Evolutionary conservation across 2,888 invertebrate species (phyloP).

Genomic region (Epinotia nisella): DNA sequence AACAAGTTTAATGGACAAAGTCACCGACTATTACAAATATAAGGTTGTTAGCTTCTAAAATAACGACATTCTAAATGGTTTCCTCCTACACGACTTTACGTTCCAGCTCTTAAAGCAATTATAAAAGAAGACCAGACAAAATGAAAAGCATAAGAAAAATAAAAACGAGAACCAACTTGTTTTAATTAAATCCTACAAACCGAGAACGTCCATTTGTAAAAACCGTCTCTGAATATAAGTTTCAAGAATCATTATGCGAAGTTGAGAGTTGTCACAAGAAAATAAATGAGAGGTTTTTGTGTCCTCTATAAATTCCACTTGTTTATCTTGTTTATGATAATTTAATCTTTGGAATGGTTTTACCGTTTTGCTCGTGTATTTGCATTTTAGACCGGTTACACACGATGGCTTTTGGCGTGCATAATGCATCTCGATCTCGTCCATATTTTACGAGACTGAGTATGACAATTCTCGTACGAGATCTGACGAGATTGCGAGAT

Average conservation of each 20-base stretch:
- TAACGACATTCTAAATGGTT: background rate
- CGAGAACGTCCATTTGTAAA: conserved; percentile 17
- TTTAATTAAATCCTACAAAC: conserved; percentile 32
- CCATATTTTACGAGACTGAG: too few relatives aligned
- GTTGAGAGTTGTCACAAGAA: background rate
- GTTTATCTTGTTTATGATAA: conserved; percentile 5
- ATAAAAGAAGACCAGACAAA: conserved; percentile 14
- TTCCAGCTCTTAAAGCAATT: conserved; percentile 12
- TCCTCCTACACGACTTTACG: background rate
- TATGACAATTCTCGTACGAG: too few relatives aligned
- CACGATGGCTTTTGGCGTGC: too few relatives aligned
- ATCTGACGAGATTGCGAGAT: too few relatives aligned
- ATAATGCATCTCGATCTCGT: too few relatives aligned
- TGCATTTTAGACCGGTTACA: background rate
- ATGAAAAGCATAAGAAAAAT: background rate
- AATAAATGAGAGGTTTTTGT: conserved; percentile 6
- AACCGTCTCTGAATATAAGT: conserved; percentile 6
- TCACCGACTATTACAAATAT: too few relatives aligned
- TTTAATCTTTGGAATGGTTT: conserved; percentile 7
- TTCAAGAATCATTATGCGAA: conserved; percentile 7
- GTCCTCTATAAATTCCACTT: background rate
- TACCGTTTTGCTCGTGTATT: background rate
- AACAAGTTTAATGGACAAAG: too few relatives aligned
- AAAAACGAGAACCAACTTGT: conserved; percentile 14
- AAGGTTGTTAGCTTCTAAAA: background rate